These are phyloP conservation scores for Gastrophysa polygoni DNA, from an alignment of 2,888 invertebrate species.

Conservation along the genomic window DNA sequence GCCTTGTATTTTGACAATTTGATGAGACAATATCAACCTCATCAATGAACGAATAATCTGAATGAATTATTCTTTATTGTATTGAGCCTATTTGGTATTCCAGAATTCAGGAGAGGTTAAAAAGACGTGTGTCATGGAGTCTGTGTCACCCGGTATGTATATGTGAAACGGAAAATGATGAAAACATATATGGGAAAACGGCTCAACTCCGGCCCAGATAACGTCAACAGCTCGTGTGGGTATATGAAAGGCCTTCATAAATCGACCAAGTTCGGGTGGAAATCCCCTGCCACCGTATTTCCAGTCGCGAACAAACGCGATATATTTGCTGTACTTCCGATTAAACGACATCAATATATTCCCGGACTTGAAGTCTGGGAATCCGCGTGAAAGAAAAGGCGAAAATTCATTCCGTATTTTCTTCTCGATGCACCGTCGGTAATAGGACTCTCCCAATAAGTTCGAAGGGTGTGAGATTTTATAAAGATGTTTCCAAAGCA, in stretches of 20 bases:
- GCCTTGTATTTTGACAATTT: no score
- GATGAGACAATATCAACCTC: no score
- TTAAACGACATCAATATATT: constrained; percentile 12
- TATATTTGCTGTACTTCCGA: constrained; percentile 6
- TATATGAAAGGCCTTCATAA: not conserved
- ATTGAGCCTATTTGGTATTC: no score
- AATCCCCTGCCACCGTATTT: not conserved
- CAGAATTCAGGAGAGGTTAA: no score
- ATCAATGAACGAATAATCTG: no score
- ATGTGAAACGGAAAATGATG: no score
- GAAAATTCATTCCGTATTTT: constrained; percentile 15
- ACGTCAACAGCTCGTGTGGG: not conserved
- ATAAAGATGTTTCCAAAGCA: constrained; percentile 6
- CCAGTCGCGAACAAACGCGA: not conserved
- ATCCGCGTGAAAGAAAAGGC: not conserved
- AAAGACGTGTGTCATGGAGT: no score
- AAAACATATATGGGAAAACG: no score
- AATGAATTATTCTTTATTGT: no score
- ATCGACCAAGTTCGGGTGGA: not conserved
- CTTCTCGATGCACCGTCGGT: constrained; percentile 1
- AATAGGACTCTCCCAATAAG: constrained; percentile 13
- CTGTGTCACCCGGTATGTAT: no score
- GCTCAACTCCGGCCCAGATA: no score
- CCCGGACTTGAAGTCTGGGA: not conserved
- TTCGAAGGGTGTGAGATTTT: constrained; percentile 8